Evolutionary conservation across 2,797 vertebrate genomes (phyloP).

Genomic region (Myiothlypis chrysogaster): DNA sequence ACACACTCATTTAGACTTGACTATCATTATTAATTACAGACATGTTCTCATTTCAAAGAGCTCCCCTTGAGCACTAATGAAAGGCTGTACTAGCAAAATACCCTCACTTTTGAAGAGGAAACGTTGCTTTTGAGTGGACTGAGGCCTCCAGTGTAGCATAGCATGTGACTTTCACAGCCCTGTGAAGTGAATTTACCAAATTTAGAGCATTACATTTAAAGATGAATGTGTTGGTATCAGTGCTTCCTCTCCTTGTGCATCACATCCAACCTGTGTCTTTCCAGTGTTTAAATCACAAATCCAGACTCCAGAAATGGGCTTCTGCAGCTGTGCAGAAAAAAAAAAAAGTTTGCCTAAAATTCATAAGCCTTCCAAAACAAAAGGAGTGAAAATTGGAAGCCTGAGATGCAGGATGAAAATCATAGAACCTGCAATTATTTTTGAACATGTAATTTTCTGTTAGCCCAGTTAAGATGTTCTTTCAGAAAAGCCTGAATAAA

Average conservation of each 20-base stretch:
- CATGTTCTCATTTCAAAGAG: not conserved
- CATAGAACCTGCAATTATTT: constrained; percentile 62
- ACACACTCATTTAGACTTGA: not conserved
- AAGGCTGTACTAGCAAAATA: not conserved
- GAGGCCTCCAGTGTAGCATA: not conserved
- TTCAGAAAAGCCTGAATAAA: constrained; percentile 49
- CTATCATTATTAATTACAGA: not conserved
- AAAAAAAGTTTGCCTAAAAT: not conserved
- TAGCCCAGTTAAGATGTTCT: constrained; percentile 57
- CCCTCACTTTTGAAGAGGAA: not conserved
- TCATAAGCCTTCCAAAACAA: constrained; percentile 4
- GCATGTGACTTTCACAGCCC: not conserved
- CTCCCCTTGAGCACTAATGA: not conserved
- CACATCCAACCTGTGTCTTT: not conserved
- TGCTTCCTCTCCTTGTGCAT: not conserved
- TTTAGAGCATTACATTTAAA: not conserved
- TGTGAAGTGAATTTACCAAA: not conserved
- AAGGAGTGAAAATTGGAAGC: constrained; percentile 17
- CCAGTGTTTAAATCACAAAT: not conserved
- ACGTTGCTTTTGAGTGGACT: not conserved
- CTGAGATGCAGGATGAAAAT: constrained; percentile 32
- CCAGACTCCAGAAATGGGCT: not conserved
- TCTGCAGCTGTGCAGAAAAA: constrained; percentile 11
- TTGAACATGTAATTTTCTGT: constrained; percentile 61
- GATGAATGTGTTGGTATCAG: not conserved